Evolutionary conservation across 2,888 invertebrate species (phyloP).

Genomic region (Protula sp.): DNA sequence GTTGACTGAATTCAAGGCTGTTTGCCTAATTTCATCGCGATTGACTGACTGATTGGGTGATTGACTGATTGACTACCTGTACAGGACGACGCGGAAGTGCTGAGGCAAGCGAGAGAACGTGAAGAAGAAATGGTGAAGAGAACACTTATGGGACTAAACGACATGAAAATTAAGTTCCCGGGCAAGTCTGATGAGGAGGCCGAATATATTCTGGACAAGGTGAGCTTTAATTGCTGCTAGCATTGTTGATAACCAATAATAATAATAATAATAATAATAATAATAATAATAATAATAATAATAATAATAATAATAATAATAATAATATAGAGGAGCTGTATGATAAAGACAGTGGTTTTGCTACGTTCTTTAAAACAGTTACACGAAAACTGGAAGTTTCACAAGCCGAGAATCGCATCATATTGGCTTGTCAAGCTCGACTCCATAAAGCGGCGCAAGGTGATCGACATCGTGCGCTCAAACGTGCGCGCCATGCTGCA

Average conservation of each 20-base stretch:
- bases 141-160: slow-evolving; percentile 43
- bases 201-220: slow-evolving; percentile 44
- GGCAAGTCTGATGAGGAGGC: slow-evolving; percentile 51
- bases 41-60: too few relatives aligned
- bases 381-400: slow-evolving; percentile 52
- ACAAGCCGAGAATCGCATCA: slow-evolving; percentile 51
- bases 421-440: slow-evolving; percentile 54
- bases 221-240: slow-evolving; percentile 9
- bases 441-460: slow-evolving; percentile 50
- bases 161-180: slow-evolving; percentile 52
- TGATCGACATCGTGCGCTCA: slow-evolving; percentile 50
- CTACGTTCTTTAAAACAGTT: too few relatives aligned
- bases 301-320: too few relatives aligned
- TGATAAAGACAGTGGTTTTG: too few relatives aligned
- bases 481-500: slow-evolving; percentile 49
- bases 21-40: too few relatives aligned
- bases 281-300: too few relatives aligned
- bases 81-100: neutral
- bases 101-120: slow-evolving; percentile 9
- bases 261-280: too few relatives aligned
- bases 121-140: slow-evolving; percentile 42
- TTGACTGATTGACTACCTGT: too few relatives aligned
- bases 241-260: too few relatives aligned
- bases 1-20: too few relatives aligned
- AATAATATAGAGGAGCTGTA: too few relatives aligned